Evolutionary conservation across 2,797 vertebrate genomes (phyloP), one percentile per base, ranked within the genome.

Genomic region (Poecilia picta): DNA sequence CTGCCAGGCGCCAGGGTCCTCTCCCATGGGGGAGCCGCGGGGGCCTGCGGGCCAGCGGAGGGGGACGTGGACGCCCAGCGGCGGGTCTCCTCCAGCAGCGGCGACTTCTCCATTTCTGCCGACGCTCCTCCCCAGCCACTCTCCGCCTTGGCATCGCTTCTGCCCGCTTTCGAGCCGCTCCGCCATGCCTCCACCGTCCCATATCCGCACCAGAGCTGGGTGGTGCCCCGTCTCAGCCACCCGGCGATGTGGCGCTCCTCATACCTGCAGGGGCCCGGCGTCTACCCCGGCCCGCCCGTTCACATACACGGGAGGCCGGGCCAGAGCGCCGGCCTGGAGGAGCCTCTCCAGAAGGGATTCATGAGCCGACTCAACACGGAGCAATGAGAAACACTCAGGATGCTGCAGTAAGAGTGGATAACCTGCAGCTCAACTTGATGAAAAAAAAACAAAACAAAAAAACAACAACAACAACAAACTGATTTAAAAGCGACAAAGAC

Each of bases 11-110:
- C 57, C 18, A 28, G 73, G 18, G 62, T 75, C 55, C 12, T 77
- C 75, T 47, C 83, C 46, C 68, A 81, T 8, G 4, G 66, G 20
- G 53, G 72, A 46, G 64, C 0, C 49, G 2, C 70, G 18, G 83
- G 66, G 20, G 66, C 18, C 2, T 28, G 68, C 25, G 51, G 46
- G 53, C 57, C 76, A 16, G 47, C 53, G 2, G 84, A 87, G 68
- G 51, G 57, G 1, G 85, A 88, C 25, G 28, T 72, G 45, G 75
- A 86, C 6, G 36, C 76, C n/a, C 89, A 88, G 62, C 86, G 76
- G 4, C 89, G 89, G n/a, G 87, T 94, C 28, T 90, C 91, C 70
- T 89, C 86, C 71, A 89, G 87, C 72, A 89, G 87, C 55, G 86
- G 83, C 8, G 86, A 92, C 80, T 45, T 72, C 79, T 28, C 80